phyloP scores from a whole-genome alignment of 1,140 invertebrate species.

The Hesperophylax magnus region DNA sequence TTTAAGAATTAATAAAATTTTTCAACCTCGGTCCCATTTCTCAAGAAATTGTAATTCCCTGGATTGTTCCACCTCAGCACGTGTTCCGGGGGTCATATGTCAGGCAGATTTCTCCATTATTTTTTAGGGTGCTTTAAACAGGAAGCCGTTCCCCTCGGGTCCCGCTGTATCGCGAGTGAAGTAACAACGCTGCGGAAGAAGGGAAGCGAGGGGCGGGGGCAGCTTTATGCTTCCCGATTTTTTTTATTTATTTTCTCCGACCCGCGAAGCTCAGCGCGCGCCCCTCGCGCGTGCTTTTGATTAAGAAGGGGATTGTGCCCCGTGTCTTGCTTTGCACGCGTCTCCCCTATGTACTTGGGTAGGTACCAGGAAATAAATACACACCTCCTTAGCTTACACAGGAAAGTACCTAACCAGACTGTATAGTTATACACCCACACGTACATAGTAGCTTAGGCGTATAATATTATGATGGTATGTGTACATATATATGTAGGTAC shows the following conservation, averaged over 20 bases:
- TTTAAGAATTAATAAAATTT: too few species aligned
- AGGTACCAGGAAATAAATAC: slow-evolving; percentile 14
- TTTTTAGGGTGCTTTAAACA: slow-evolving; percentile 44
- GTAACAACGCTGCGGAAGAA: background rate
- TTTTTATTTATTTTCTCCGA: background rate
- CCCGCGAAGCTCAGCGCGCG: slow-evolving; percentile 41
- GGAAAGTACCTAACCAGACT: too few species aligned
- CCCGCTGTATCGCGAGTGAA: slow-evolving; percentile 4
- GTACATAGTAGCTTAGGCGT: too few species aligned
- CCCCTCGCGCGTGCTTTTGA: slow-evolving; percentile 48
- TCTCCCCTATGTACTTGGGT: background rate
- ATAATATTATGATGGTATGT: too few species aligned
- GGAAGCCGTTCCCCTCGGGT: slow-evolving; percentile 38
- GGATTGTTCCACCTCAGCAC: slow-evolving; percentile 29
- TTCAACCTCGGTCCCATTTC: too few species aligned
- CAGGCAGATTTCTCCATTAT: slow-evolving; percentile 52
- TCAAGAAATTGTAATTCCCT: background rate
- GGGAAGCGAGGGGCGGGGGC: background rate
- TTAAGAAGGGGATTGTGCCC: slow-evolving; percentile 39
- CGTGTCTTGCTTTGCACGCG: background rate
- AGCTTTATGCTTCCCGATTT: slow-evolving; percentile 21
- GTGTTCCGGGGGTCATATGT: slow-evolving; percentile 54
- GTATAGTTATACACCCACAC: too few species aligned
- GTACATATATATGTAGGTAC: too few species aligned
- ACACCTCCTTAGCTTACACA: background rate